Percentiles rank a stretch among this genome's conserved stretches.
phyloP scores from a whole-genome alignment of 2,113 vertebrate genomes.

The Dasyprocta punctata region DNA sequence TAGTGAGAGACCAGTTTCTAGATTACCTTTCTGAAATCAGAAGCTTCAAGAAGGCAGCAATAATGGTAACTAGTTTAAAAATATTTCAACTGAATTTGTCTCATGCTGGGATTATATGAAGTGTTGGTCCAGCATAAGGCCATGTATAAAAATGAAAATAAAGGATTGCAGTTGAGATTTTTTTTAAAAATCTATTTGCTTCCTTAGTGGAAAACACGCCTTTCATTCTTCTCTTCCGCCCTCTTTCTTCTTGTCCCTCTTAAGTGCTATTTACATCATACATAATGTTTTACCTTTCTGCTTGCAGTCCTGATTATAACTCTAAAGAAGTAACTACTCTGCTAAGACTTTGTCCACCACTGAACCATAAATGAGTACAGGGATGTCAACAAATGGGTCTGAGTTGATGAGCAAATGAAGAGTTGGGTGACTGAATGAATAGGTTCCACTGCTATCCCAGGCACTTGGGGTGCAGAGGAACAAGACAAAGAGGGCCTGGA shows the following conservation, averaged over 20 bases:
- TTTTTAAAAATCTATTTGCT: not conserved
- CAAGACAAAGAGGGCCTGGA: not conserved
- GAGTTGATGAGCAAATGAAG: conserved; percentile 7
- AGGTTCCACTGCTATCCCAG: not conserved
- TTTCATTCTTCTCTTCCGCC: not conserved
- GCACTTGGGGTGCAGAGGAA: not conserved
- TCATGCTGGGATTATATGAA: not conserved
- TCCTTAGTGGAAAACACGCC: not conserved
- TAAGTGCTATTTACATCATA: not conserved
- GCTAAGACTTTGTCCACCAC: not conserved
- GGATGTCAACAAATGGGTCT: not conserved
- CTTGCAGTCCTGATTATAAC: not conserved
- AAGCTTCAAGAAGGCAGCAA: not conserved
- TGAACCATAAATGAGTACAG: not conserved
- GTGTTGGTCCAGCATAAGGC: not conserved
- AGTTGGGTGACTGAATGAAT: not conserved
- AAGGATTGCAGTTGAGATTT: not conserved
- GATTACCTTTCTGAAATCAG: not conserved
- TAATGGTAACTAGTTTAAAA: not conserved
- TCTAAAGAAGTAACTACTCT: not conserved
- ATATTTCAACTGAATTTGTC: not conserved
- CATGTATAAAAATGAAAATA: not conserved
- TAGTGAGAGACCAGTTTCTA: not conserved
- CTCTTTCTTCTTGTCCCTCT: not conserved
- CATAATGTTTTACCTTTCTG: not conserved